phyloP scores from a whole-genome alignment of 2,888 invertebrate species.

The Melanotus villosus region DNA sequence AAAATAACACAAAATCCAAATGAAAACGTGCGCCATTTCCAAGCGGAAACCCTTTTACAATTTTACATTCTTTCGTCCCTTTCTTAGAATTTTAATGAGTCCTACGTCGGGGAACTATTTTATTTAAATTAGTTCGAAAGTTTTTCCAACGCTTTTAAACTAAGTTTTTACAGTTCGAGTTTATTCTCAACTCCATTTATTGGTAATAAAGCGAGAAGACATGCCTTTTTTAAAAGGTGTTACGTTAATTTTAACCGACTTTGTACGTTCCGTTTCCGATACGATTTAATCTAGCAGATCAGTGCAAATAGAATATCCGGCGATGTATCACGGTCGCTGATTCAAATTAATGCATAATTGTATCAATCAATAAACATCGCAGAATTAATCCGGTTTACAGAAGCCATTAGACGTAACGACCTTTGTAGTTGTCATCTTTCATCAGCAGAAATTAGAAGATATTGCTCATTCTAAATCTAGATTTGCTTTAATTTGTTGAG shows the following conservation, averaged over 20 bases:
- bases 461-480: constrained; percentile 45
- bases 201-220: no score
- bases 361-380: constrained; percentile 41
- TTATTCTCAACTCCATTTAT: no score
- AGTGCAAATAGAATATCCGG: constrained; percentile 5
- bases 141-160: neutral
- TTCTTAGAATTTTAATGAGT: constrained; percentile 10
- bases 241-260: no score
- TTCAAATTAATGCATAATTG: constrained; percentile 39
- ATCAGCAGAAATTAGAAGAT: constrained; percentile 44
- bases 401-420: constrained; percentile 39
- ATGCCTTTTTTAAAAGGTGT: no score
- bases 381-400: constrained; percentile 36
- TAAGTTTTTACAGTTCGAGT: neutral
- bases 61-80: constrained; percentile 3
- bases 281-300: no score
- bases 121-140: neutral
- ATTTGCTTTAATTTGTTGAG: constrained; percentile 44
- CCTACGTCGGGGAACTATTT: neutral
- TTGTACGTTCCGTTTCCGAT: no score
- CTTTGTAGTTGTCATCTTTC: constrained; percentile 45
- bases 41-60: neutral
- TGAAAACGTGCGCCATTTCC: constrained; percentile 3
- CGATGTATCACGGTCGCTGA: constrained; percentile 12
- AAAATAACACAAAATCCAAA: constrained; percentile 16